Evolutionary conservation across 2,113 vertebrate species (phyloP).

Genomic region (Leptocoma aspasia): DNA sequence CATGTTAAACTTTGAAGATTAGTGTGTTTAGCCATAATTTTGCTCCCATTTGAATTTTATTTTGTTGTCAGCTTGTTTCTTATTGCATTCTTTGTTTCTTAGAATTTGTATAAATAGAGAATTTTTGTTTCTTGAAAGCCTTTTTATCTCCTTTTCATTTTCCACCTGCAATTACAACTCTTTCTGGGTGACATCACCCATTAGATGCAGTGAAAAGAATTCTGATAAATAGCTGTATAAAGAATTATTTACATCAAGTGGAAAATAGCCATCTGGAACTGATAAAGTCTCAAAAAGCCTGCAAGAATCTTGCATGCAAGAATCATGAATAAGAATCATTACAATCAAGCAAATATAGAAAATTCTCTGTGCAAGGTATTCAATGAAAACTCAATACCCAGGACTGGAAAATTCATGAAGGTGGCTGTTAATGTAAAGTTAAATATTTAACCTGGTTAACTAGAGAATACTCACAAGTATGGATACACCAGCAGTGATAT

Average conservation of each 20-base stretch:
- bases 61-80: slow-evolving; percentile 7
- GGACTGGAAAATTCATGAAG: background rate
- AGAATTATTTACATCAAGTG: slow-evolving; percentile 15
- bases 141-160: slow-evolving; percentile 38
- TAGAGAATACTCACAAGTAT: background rate
- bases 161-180: slow-evolving; percentile 17
- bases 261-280: slow-evolving; percentile 40
- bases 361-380: background rate
- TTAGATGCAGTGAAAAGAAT: background rate
- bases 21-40: slow-evolving; percentile 21
- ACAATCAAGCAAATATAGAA: background rate
- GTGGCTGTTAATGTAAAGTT: background rate
- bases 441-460: background rate
- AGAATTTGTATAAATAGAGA: slow-evolving; percentile 27
- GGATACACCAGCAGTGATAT: background rate
- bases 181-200: slow-evolving; percentile 1
- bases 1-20: slow-evolving; percentile 23
- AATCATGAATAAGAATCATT: background rate
- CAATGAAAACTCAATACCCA: background rate
- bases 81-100: background rate
- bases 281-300: background rate
- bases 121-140: slow-evolving; percentile 38
- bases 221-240: slow-evolving; percentile 12
- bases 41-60: background rate
- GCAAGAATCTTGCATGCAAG: background rate